Evolutionary conservation across 2,888 invertebrate species (phyloP).

Genomic region (Ophioninae sp.): DNA sequence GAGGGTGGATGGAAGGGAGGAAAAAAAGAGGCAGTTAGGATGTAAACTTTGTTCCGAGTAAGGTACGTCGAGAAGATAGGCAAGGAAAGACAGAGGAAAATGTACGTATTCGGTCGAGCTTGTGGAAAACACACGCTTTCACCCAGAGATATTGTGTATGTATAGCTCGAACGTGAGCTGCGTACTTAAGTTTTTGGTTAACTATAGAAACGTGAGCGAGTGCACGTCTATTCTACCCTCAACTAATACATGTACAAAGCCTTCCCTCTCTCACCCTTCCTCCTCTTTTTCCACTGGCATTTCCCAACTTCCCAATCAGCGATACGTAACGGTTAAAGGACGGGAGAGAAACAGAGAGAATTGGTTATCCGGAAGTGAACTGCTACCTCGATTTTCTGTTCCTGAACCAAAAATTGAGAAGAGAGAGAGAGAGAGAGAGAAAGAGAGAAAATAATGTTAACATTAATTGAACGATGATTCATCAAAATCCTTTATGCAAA

Average conservation of each 20-base stretch:
- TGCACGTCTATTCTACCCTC: constrained; percentile 48
- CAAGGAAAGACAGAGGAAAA: constrained; percentile 65
- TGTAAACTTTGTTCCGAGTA: constrained; percentile 49
- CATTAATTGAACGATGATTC: too few relatives aligned
- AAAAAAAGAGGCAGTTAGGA: constrained; percentile 36
- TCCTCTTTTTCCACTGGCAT: constrained; percentile 27
- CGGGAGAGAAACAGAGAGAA: constrained; percentile 10
- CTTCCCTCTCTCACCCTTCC: constrained; percentile 17
- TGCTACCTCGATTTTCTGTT: constrained; percentile 52
- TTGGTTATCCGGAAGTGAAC: constrained; percentile 44
- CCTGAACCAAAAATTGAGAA: background rate
- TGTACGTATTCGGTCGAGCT: constrained; percentile 66
- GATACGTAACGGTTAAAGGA: constrained; percentile 54
- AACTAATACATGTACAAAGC: constrained; percentile 32
- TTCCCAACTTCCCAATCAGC: constrained; percentile 62
- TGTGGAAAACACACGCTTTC: constrained; percentile 73
- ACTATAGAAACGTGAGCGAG: constrained; percentile 63
- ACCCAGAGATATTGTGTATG: constrained; percentile 67
- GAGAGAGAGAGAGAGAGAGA: too few relatives aligned
- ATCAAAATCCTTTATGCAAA: too few relatives aligned
- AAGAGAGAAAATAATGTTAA: too few relatives aligned
- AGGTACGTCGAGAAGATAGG: constrained; percentile 16
- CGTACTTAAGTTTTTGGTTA: constrained; percentile 71
- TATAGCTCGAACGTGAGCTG: constrained; percentile 72
- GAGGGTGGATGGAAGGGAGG: constrained; percentile 5